Percentiles rank a stretch among this genome's conserved stretches.
Conservation (phyloP, 2,888 invertebrate genomes). For the Petrolisthes manimaculis region DNA sequence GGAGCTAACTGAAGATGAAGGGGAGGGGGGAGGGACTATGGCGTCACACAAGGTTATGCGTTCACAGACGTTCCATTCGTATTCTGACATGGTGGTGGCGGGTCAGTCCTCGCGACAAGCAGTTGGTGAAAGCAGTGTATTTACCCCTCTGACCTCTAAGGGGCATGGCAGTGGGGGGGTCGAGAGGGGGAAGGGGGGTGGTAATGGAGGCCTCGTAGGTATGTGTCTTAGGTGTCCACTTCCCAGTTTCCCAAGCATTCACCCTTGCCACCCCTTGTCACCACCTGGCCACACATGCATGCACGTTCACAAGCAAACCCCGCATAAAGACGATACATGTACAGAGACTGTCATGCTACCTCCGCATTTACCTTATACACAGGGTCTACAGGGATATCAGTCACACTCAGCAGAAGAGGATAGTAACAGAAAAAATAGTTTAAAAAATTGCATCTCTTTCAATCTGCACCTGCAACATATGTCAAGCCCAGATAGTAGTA, state of each 20-base stretch:
- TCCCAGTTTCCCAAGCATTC: constrained; percentile 12
- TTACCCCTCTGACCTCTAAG: constrained; percentile 18
- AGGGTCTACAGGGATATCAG: too few relatives aligned
- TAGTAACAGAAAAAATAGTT: too few relatives aligned
- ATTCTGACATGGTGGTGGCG: constrained; percentile 37
- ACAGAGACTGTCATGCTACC: too few relatives aligned
- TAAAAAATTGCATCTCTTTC: neutral
- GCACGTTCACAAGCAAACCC: neutral
- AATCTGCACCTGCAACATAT: neutral
- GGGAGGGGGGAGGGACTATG: neutral
- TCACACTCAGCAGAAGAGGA: too few relatives aligned
- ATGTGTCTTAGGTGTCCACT: constrained; percentile 27
- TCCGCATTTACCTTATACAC: too few relatives aligned
- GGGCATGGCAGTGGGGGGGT: constrained; percentile 36
- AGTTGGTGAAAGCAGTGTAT: constrained; percentile 38
- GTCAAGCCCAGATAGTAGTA: constrained; percentile 3
- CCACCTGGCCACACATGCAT: neutral
- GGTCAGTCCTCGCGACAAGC: constrained; percentile 41
- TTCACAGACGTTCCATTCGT: constrained; percentile 40
- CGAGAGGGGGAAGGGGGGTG: constrained; percentile 28
- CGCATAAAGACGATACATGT: too few relatives aligned
- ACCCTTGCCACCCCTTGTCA: neutral
- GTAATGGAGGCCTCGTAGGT: constrained; percentile 48
- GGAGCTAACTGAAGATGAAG: constrained; percentile 40
- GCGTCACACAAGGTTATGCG: constrained; percentile 16